phyloP scores from a whole-genome alignment of 2,113 vertebrate genomes.

The Tragelaphus scriptus region DNA sequence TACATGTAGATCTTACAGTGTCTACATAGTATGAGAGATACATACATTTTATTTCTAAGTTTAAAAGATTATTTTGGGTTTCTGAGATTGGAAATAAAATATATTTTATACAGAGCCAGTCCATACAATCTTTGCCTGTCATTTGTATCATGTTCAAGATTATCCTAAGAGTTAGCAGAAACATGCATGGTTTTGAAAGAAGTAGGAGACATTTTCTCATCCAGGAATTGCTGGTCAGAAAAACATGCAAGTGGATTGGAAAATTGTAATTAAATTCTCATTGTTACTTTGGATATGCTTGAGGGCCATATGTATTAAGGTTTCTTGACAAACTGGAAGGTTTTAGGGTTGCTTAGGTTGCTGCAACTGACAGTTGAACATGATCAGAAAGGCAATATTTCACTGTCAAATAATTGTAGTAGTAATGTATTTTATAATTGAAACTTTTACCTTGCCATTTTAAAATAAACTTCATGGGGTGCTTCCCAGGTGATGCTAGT shows the following conservation, averaged over 20 bases:
- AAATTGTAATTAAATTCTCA: neutral
- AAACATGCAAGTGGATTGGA: neutral
- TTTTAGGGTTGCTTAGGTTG: neutral
- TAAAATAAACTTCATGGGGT: neutral
- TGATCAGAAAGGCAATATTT: neutral
- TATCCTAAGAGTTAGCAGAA: neutral
- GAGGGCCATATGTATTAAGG: neutral
- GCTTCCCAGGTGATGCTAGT: neutral
- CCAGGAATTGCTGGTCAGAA: neutral
- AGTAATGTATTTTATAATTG: neutral
- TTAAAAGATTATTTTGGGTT: neutral
- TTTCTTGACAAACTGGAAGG: neutral
- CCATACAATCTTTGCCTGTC: neutral
- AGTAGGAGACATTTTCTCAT: neutral
- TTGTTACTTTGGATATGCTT: neutral
- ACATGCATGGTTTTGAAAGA: neutral
- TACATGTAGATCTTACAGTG: neutral
- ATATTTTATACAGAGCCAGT: neutral
- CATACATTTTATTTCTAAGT: neutral
- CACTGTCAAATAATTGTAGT: neutral
- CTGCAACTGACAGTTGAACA: neutral
- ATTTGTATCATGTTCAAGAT: neutral
- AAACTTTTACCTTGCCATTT: neutral
- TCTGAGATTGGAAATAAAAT: neutral
- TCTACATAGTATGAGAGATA: neutral